Conservation (phyloP, 2,888 invertebrate species). For the Furcula furcula region DNA sequence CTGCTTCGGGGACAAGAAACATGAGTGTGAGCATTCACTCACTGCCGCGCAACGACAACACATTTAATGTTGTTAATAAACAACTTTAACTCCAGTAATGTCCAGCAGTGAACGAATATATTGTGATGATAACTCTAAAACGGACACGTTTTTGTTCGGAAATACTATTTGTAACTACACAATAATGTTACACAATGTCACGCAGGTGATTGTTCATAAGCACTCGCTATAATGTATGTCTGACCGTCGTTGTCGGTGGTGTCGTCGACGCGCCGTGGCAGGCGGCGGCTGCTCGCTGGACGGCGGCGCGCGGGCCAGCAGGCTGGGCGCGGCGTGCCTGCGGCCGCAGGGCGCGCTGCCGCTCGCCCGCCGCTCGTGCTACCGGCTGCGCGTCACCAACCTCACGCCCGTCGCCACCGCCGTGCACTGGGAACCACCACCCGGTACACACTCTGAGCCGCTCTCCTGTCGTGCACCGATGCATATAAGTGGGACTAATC, state of each 20-base stretch:
- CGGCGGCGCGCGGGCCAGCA: slow-evolving; percentile 9
- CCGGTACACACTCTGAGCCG: too few relatives aligned
- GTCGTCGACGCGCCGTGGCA: slow-evolving; percentile 21
- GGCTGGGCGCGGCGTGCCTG: slow-evolving; percentile 38
- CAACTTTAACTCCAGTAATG: too few relatives aligned
- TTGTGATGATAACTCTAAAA: too few relatives aligned
- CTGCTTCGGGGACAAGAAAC: slow-evolving; percentile 31
- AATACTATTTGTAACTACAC: too few relatives aligned
- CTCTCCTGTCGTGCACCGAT: too few relatives aligned
- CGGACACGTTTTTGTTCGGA: too few relatives aligned
- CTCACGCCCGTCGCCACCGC: slow-evolving; percentile 50
- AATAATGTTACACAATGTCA: too few relatives aligned
- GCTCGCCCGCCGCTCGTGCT: slow-evolving; percentile 37
- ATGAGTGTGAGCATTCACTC: slow-evolving; percentile 28
- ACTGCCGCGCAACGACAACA: too few relatives aligned
- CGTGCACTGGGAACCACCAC: slow-evolving; percentile 45
- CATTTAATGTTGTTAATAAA: too few relatives aligned
- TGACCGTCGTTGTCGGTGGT: not conserved
- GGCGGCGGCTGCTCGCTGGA: slow-evolving; percentile 39
- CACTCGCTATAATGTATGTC: not conserved
- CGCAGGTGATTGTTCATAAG: not conserved
- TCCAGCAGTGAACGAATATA: too few relatives aligned
- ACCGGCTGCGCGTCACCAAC: slow-evolving; percentile 47
- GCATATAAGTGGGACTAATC: too few relatives aligned
- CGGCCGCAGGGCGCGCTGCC: slow-evolving; percentile 44